Evolutionary conservation across 2,797 vertebrate species (phyloP), one percentile per base, ranked within the genome.

Genomic region (Menidia menidia): DNA sequence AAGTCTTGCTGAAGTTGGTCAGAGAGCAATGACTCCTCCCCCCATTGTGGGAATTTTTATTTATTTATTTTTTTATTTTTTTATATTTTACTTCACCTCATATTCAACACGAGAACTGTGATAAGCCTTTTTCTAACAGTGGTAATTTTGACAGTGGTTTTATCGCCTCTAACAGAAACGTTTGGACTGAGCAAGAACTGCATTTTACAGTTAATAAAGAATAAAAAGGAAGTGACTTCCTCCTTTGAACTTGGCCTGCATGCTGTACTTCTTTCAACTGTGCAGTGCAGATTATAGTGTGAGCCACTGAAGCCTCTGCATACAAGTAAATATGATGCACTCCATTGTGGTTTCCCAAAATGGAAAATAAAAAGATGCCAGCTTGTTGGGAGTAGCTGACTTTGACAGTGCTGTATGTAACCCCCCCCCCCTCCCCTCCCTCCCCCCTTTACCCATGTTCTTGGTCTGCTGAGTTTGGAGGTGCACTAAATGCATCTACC

Each of bases 401-500:
- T 88, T 70, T 81, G 63, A 66, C 74, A 71, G 60, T 62, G 62
- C 64, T 64, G 43, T 64, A 11, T 71, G 58, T 52, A 10, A 51
- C 63, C 47, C 44, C 25, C 25, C 25, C 25, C 25, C 12, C 54
- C 63, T 43, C 44, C n/a, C n/a, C n/a, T n/a, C 47, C 44, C 25
- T 2, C 25, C 25, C 25, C 12, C 54, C 63, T 43, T 42, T 55
- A 25, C 25, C 25, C 25, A 25, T 44, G 18, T 64, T 81, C 78
- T 73, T 60, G 39, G 59, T 85, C 65, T 74, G 57, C 71, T 75
- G 72, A 83, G 84, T 83, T 84, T 83, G 77, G 75, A 83, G 76
- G 82, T 81, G 78, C 74, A 85, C 74, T 84, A 83, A 88, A 90
- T 89, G 90, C 55, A 89, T 78, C 87, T 68, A 79, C 86, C 91